phyloP scores from a whole-genome alignment of 1,140 invertebrate species.

The Scylla paramamosain region DNA sequence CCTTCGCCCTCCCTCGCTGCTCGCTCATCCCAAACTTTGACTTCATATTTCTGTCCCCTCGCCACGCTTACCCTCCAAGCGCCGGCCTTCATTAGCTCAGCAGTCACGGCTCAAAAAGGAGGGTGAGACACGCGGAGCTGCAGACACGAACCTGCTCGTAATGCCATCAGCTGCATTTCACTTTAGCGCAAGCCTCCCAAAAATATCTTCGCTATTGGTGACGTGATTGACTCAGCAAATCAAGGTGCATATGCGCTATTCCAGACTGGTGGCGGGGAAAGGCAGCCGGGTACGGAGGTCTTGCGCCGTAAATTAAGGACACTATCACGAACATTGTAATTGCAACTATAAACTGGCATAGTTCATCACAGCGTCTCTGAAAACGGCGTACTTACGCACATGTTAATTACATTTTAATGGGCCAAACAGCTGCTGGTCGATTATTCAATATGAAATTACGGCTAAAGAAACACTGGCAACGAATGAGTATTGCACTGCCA shows the following conservation, averaged over 20 bases:
- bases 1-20: not conserved
- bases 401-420: not conserved
- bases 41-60: not conserved
- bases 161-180: conserved; percentile 1
- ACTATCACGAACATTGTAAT: not conserved
- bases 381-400: not conserved
- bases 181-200: not conserved
- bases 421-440: not conserved
- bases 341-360: not conserved
- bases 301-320: not conserved
- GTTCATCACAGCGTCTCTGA: not conserved
- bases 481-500: not conserved
- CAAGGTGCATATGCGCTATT: not conserved
- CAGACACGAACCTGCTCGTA: not conserved
- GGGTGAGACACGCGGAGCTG: not conserved
- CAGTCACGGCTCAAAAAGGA: not conserved
- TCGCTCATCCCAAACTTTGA: not conserved
- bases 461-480: not conserved
- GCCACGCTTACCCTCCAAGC: not conserved
- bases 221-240: not conserved
- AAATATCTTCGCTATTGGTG: not conserved
- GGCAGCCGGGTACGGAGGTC: not conserved
- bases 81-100: not conserved
- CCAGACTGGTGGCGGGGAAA: not conserved
- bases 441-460: not conserved